Evolutionary conservation across 2,113 vertebrate species (phyloP).

Genomic region (Saccopteryx bilineata): DNA sequence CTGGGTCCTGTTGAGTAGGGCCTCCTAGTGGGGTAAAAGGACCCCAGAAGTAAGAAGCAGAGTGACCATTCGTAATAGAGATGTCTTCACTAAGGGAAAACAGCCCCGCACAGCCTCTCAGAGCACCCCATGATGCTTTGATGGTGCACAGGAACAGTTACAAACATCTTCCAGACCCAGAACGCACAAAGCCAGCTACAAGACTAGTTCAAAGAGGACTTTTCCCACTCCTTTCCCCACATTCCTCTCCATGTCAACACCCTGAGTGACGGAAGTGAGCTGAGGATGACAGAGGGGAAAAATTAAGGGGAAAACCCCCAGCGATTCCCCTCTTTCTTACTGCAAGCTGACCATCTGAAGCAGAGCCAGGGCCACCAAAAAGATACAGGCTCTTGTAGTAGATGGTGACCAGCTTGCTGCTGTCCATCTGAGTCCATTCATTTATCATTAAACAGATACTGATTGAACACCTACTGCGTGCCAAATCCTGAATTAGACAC

Average conservation of each 20-base stretch:
- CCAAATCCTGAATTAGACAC: not conserved
- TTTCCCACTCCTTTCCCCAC: not conserved
- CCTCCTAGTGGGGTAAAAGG: not conserved
- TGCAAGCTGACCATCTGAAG: not conserved
- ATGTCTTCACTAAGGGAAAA: not conserved
- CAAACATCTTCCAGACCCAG: not conserved
- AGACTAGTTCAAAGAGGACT: not conserved
- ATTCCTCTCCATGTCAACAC: slow-evolving; percentile 5
- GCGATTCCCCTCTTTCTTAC: not conserved
- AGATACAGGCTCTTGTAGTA: not conserved
- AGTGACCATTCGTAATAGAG: not conserved
- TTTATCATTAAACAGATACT: not conserved
- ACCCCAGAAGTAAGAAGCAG: not conserved
- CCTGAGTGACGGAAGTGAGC: not conserved
- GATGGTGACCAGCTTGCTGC: not conserved
- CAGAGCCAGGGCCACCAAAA: not conserved
- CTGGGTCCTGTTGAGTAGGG: not conserved
- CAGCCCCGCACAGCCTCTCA: not conserved
- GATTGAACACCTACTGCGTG: not conserved
- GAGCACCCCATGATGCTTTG: not conserved
- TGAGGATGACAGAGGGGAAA: not conserved
- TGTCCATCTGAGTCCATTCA: not conserved
- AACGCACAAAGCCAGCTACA: not conserved
- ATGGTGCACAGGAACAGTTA: not conserved
- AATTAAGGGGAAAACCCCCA: not conserved